phyloP scores from a whole-genome alignment of 2,113 vertebrate species.

The Hippotragus niger region DNA sequence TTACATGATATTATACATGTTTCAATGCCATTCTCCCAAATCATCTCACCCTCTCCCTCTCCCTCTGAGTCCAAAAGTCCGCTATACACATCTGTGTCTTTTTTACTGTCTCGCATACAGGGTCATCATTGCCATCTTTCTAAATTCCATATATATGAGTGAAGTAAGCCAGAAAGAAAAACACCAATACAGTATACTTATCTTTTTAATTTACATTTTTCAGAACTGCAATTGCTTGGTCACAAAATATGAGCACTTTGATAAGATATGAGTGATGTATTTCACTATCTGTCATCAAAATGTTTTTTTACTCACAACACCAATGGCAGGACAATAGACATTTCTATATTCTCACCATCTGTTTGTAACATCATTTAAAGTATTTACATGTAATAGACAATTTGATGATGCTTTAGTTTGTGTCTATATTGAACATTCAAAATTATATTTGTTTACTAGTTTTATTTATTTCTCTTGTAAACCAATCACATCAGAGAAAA shows the following conservation, averaged over 20 bases:
- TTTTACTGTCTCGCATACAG: too few species aligned
- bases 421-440: background rate
- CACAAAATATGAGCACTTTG: background rate
- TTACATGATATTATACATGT: too few species aligned
- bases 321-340: background rate
- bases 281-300: background rate
- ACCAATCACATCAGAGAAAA: background rate
- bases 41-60: too few species aligned
- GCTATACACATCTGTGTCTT: too few species aligned
- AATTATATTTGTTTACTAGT: background rate
- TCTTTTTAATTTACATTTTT: background rate
- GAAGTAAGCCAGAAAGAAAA: too few species aligned
- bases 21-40: too few species aligned
- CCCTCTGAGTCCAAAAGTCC: too few species aligned
- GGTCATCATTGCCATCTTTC: too few species aligned
- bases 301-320: background rate
- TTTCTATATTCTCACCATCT: background rate
- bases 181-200: background rate
- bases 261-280: background rate
- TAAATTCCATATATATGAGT: too few species aligned
- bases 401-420: background rate
- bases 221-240: background rate
- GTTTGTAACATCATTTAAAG: background rate
- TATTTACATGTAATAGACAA: background rate
- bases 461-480: background rate